These are phyloP conservation scores for Phallusia fumigata DNA, from an alignment of 23 tunicate species.

Conservation along the genomic window DNA sequence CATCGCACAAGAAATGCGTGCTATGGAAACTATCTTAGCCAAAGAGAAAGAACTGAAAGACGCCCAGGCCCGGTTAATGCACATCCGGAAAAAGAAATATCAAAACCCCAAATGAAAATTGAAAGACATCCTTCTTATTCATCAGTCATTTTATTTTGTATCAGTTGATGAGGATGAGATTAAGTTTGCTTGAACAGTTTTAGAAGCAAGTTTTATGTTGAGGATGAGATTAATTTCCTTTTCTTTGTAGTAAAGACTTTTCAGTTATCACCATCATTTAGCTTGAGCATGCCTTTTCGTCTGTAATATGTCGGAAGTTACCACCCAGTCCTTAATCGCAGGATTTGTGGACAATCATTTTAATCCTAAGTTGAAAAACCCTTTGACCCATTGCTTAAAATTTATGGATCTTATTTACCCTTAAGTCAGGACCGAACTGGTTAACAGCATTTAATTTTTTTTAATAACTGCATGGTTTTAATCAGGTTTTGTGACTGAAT, in stretches of 20 bases:
- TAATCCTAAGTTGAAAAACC: too few species aligned
- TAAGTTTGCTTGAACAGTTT: not conserved
- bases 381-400: too few species aligned
- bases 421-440: too few species aligned
- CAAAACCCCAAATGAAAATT: not conserved
- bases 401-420: too few species aligned
- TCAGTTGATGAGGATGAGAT: not conserved
- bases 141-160: not conserved
- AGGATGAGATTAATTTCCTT: not conserved
- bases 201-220: not conserved
- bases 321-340: too few species aligned
- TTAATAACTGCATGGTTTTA: too few species aligned
- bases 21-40: slow-evolving; percentile 72
- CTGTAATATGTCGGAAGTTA: too few species aligned
- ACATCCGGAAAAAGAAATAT: slow-evolving; percentile 75
- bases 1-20: slow-evolving; percentile 75
- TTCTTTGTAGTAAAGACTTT: not conserved
- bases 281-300: too few species aligned
- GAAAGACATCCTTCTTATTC: not conserved
- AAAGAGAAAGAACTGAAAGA: slow-evolving; percentile 80
- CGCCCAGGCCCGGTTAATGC: slow-evolving; percentile 51
- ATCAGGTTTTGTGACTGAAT: not conserved
- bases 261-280: not conserved
- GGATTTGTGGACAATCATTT: too few species aligned
- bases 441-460: too few species aligned